Evolutionary conservation across 2,888 invertebrate genomes (phyloP).

Genomic region (Camponotus fellah): DNA sequence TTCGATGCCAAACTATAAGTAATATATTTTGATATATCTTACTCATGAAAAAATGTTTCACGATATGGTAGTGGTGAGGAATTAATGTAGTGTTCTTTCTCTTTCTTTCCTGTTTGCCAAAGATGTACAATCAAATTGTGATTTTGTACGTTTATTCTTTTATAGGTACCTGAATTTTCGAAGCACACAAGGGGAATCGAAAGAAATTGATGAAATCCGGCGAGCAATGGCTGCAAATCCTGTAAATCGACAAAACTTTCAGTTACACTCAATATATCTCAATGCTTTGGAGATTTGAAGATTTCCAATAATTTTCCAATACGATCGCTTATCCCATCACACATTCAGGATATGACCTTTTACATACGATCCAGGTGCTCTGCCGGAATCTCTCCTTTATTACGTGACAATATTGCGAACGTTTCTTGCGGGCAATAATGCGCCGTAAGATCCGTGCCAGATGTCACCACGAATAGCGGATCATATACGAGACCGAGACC

Average conservation of each 20-base stretch:
- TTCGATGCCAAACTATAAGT: neutral
- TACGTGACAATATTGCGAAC: constrained; percentile 77
- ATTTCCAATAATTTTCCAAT: constrained; percentile 50
- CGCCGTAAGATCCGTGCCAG: constrained; percentile 80
- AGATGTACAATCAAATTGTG: neutral
- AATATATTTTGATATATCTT: neutral
- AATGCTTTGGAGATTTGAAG: constrained; percentile 36
- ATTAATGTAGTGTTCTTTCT: neutral
- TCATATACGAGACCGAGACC: constrained; percentile 81
- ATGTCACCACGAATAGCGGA: constrained; percentile 78
- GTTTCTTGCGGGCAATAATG: constrained; percentile 78
- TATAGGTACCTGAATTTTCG: neutral
- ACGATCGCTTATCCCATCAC: neutral
- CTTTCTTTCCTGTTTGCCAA: neutral
- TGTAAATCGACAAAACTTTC: constrained; percentile 27
- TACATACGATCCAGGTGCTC: constrained; percentile 54
- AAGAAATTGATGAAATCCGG: neutral
- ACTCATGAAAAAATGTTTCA: neutral
- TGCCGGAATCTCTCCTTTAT: constrained; percentile 69
- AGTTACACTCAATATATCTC: constrained; percentile 34
- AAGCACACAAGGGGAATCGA: neutral
- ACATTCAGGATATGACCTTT: constrained; percentile 55
- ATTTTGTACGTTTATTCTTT: neutral
- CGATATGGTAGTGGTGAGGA: neutral
- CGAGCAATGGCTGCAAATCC: neutral